Conservation (phyloP, 2,797 vertebrate genomes). For the Enteromius unitaeniatus region DNA sequence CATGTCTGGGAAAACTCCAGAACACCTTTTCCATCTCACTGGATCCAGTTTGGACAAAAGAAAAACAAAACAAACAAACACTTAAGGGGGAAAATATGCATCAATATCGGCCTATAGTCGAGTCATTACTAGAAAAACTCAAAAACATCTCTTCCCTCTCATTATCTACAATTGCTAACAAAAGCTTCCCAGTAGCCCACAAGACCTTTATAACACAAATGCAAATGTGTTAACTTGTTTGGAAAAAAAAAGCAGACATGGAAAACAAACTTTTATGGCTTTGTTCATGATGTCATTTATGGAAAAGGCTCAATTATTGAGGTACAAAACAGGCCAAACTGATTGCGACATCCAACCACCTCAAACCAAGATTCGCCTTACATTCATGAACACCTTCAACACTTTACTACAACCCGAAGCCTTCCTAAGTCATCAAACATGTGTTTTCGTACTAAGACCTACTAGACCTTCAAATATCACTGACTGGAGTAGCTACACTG, state of each 20-base stretch:
- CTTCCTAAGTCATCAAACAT: constrained; percentile 8
- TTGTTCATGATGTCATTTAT: constrained; percentile 45
- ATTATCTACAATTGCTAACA: constrained; percentile 54
- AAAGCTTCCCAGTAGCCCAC: constrained; percentile 47
- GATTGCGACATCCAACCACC: background rate
- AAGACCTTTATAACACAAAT: constrained; percentile 7
- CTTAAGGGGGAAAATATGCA: constrained; percentile 10
- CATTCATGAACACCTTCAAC: constrained; percentile 30
- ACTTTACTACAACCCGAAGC: constrained; percentile 22
- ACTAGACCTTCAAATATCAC: constrained; percentile 26
- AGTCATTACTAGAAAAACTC: constrained; percentile 53
- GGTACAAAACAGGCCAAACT: constrained; percentile 33
- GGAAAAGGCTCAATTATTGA: constrained; percentile 36
- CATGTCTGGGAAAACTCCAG: constrained; percentile 52
- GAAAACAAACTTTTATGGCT: constrained; percentile 58
- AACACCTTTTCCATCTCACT: constrained; percentile 28
- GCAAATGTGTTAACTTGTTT: constrained; percentile 8
- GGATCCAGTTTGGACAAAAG: constrained; percentile 17
- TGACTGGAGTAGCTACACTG: constrained; percentile 3
- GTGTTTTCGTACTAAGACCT: constrained; percentile 19
- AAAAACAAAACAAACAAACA: constrained; percentile 39
- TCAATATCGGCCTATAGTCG: constrained; percentile 47
- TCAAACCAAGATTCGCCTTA: constrained; percentile 11
- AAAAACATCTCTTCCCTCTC: constrained; percentile 43
- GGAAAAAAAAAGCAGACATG: constrained; percentile 36